Conservation (phyloP, 2,797 vertebrate genomes). For the Mallotus villosus region DNA sequence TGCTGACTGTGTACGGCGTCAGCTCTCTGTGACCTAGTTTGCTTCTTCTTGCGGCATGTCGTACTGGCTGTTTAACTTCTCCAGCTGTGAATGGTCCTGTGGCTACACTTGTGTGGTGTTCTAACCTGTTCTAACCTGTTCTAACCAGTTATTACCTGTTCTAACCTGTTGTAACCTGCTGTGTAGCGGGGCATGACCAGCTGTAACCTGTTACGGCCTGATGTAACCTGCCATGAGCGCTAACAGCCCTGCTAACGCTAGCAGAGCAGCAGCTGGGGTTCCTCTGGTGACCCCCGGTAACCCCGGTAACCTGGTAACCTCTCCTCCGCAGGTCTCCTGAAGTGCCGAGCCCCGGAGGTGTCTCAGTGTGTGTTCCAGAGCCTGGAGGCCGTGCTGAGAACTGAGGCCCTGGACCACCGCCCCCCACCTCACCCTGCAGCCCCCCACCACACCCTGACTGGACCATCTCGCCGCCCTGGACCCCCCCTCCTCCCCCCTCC, state of each 20-base stretch:
- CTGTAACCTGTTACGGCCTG: background rate
- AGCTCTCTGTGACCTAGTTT: background rate
- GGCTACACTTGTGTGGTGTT: too few species aligned
- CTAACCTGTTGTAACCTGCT: too few species aligned
- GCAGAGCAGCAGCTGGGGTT: too few species aligned
- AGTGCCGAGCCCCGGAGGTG: constrained; percentile 92
- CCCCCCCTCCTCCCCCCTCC: background rate
- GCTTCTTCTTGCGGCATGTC: background rate
- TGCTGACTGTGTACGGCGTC: too few species aligned
- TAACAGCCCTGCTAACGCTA: too few species aligned
- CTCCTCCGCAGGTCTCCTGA: constrained; percentile 84
- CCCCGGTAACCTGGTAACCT: background rate
- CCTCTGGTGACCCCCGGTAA: background rate
- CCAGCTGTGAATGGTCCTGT: background rate
- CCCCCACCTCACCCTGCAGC: constrained; percentile 10
- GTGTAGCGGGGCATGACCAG: background rate
- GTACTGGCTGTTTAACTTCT: background rate
- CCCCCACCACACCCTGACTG: background rate
- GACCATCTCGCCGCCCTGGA: background rate
- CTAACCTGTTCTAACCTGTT: too few species aligned
- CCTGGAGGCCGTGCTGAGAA: constrained; percentile 92
- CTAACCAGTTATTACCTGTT: too few species aligned
- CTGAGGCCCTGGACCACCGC: constrained; percentile 72
- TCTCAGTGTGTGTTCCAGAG: constrained; percentile 89
- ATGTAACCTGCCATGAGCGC: background rate